These are phyloP conservation scores for Emydocephalus ijimae DNA, from an alignment of 2,113 vertebrate species.

Conservation along the genomic window DNA sequence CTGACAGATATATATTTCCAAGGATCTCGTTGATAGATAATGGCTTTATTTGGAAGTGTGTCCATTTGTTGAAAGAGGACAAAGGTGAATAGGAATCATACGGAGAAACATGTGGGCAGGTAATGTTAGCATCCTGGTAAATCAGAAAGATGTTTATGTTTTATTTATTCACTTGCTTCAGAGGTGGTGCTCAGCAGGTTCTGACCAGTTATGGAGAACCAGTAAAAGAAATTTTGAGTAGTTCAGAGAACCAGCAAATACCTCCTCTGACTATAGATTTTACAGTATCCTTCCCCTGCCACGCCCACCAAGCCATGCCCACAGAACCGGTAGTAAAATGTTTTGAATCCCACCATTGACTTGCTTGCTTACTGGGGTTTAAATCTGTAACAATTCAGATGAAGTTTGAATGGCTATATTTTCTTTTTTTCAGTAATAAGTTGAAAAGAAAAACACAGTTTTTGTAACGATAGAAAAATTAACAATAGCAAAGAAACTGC, in stretches of 20 bases:
- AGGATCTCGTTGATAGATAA: neutral
- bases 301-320: too few species aligned
- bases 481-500: neutral
- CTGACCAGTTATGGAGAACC: too few species aligned
- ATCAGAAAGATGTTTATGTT: neutral
- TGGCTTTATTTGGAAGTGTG: neutral
- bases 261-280: too few species aligned
- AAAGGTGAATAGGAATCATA: neutral
- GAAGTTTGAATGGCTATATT: neutral
- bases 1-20: neutral
- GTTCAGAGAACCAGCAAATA: too few species aligned
- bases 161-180: neutral
- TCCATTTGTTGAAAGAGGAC: neutral
- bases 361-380: neutral
- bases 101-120: neutral
- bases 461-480: neutral
- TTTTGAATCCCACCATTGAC: too few species aligned
- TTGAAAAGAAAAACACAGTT: neutral
- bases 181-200: too few species aligned
- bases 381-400: neutral
- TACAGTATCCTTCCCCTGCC: too few species aligned
- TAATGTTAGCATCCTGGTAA: neutral
- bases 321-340: too few species aligned
- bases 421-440: neutral
- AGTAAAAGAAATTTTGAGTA: too few species aligned